Evolutionary conservation across 2,113 vertebrate species (phyloP).

Genomic region (Recurvirostra avosetta): DNA sequence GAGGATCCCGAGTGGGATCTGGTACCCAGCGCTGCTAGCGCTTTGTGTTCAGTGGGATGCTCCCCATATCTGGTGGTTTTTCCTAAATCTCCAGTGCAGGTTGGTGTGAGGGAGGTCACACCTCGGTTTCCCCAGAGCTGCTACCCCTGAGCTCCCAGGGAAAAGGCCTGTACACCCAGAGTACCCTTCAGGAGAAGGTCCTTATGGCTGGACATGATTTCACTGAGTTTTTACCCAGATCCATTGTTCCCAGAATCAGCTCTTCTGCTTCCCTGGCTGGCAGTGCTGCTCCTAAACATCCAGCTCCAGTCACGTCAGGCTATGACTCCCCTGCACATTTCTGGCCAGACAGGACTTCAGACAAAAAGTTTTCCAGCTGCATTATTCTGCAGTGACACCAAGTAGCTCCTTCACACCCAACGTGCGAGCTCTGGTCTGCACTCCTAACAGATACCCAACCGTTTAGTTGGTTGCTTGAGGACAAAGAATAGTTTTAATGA

Average conservation of each 20-base stretch:
- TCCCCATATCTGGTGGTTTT: neutral
- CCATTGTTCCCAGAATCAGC: neutral
- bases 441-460: neutral
- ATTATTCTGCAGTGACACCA: accelerated
- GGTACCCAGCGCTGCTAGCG: neutral
- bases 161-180: neutral
- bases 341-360: neutral
- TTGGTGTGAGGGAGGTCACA: neutral
- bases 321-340: neutral
- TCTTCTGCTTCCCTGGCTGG: neutral
- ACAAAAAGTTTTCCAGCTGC: neutral
- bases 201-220: neutral
- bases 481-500: neutral
- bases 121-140: neutral
- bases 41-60: neutral
- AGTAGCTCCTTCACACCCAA: neutral
- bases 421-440: accelerated
- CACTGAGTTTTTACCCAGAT: neutral
- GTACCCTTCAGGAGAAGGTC: neutral
- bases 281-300: neutral
- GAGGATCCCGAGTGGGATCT: neutral
- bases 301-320: neutral
- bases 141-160: neutral
- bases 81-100: neutral
- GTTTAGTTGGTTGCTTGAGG: neutral